Conservation (phyloP, 2,797 vertebrate genomes). For the Lepidocolaptes lacrymiger region DNA sequence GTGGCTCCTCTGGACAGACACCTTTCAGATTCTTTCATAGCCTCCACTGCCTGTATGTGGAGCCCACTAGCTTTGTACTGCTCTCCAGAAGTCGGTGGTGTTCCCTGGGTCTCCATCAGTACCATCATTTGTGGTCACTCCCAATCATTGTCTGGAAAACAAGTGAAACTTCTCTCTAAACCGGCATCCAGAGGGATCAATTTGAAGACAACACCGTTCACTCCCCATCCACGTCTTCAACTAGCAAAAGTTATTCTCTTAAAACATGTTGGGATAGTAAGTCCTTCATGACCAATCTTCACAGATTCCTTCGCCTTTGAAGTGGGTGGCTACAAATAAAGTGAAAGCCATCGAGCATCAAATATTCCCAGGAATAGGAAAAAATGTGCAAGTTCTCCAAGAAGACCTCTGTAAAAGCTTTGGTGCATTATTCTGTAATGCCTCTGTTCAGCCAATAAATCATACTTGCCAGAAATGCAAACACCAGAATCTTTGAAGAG, state of each 20-base stretch:
- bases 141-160: not conserved
- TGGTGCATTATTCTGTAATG: not conserved
- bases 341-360: not conserved
- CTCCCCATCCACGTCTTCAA: not conserved
- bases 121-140: accelerated
- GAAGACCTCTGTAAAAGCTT: accelerated
- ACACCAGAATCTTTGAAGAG: not conserved
- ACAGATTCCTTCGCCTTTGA: not conserved
- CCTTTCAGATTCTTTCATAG: accelerated
- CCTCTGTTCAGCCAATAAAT: not conserved
- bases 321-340: not conserved
- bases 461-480: not conserved
- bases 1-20: accelerated
- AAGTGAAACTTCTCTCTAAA: not conserved
- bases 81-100: accelerated
- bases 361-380: not conserved
- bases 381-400: not conserved
- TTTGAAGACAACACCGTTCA: not conserved
- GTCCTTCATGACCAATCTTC: not conserved
- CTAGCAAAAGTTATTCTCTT: not conserved
- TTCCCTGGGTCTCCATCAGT: accelerated
- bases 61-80: not conserved
- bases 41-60: accelerated
- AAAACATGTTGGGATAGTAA: not conserved
- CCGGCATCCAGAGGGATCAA: accelerated